These are phyloP conservation scores for Apotomis betuletana DNA, from an alignment of 2,888 invertebrate species.

Conservation along the genomic window DNA sequence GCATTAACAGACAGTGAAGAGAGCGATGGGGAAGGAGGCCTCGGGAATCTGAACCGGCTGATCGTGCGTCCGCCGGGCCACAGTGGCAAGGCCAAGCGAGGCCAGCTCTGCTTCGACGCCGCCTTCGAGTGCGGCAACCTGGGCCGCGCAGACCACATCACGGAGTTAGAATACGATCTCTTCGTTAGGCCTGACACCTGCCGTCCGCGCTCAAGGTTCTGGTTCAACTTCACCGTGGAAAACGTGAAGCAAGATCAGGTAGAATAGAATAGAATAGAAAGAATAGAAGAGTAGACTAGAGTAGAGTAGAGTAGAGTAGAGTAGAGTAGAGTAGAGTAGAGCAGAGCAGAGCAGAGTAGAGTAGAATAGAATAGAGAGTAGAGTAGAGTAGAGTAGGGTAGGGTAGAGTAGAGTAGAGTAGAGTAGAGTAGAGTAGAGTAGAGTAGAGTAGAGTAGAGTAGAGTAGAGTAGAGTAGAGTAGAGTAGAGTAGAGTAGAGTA, in stretches of 20 bases:
- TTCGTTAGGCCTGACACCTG: constrained; percentile 98
- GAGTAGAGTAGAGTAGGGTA: too few relatives aligned
- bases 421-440: too few relatives aligned
- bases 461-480: too few relatives aligned
- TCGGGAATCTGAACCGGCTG: constrained; percentile 95
- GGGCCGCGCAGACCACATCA: constrained; percentile 96
- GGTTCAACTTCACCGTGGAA: constrained; percentile 99
- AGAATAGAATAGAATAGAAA: too few relatives aligned
- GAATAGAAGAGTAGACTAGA: too few relatives aligned
- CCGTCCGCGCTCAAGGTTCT: constrained; percentile 94
- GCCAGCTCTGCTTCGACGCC: constrained; percentile 98
- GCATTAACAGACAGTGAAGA: constrained; percentile 90
- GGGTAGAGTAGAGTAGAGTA: too few relatives aligned
- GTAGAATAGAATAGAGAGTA: too few relatives aligned
- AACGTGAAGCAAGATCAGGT: constrained; percentile 97
- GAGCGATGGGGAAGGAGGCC: constrained; percentile 95
- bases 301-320: too few relatives aligned
- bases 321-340: too few relatives aligned
- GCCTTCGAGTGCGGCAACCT: constrained; percentile 98
- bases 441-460: too few relatives aligned
- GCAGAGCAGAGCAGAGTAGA: too few relatives aligned
- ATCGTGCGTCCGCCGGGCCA: constrained; percentile 95
- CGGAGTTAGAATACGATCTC: constrained; percentile 97
- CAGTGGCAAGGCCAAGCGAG: constrained; percentile 97
- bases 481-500: too few relatives aligned